A percentile compares a stretch with the other conserved stretches of the same genome.
These are phyloP conservation scores for Phylloscopus trochilus DNA, from an alignment of 2,113 vertebrate species.

Conservation along the genomic window DNA sequence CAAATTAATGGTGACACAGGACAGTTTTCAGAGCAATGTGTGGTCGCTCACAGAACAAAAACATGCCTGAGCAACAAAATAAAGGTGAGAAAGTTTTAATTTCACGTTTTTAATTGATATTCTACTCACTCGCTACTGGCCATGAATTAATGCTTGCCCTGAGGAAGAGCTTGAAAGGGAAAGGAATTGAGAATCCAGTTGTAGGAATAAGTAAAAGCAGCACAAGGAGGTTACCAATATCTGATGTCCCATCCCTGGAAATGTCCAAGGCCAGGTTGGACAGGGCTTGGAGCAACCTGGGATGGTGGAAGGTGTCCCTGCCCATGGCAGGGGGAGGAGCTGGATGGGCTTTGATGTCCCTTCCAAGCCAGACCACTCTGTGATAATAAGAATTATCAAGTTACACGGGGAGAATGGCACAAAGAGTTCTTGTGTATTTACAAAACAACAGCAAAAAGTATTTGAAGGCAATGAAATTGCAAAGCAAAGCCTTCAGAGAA, in stretches of 20 bases:
- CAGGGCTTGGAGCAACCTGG: background rate
- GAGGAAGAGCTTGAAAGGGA: background rate
- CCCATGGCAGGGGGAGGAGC: background rate
- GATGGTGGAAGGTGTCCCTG: background rate
- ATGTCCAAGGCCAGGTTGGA: background rate
- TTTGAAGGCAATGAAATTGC: background rate
- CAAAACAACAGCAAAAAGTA: background rate
- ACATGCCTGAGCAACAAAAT: rapidly evolving
- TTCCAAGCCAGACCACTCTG: background rate
- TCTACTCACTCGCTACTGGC: background rate
- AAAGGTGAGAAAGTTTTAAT: background rate
- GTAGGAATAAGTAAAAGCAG: background rate
- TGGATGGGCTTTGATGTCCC: background rate
- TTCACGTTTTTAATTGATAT: rapidly evolving
- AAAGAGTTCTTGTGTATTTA: background rate
- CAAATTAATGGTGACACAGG: background rate
- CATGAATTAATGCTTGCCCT: background rate
- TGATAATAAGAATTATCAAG: background rate
- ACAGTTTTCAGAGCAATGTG: background rate
- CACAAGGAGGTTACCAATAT: background rate
- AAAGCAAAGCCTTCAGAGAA: background rate
- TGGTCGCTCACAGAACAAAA: rapidly evolving
- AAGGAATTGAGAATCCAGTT: background rate
- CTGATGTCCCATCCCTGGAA: background rate
- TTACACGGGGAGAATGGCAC: background rate